Conservation (phyloP, 2,113 vertebrate genomes). For the Steatornis caripensis region DNA sequence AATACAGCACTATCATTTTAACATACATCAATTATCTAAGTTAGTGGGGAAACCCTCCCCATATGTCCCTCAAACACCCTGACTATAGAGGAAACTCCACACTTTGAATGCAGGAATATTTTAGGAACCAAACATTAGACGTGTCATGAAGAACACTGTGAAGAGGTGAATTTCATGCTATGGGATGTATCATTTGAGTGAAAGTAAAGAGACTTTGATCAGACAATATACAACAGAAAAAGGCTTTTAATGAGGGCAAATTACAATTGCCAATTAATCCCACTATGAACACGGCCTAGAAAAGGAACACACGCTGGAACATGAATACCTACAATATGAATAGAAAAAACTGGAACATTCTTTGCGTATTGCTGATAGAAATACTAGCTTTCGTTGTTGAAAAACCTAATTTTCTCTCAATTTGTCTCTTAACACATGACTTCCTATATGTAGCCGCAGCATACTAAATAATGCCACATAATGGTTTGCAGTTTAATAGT, state of each 20-base stretch:
- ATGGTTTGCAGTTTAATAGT: neutral
- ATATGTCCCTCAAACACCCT: neutral
- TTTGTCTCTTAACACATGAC: neutral
- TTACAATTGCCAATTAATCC: neutral
- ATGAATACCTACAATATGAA: neutral
- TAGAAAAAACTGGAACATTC: neutral
- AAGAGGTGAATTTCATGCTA: neutral
- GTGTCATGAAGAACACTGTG: neutral
- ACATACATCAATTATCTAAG: neutral
- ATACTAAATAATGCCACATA: neutral
- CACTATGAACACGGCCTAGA: neutral
- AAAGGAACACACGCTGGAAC: neutral
- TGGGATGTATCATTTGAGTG: neutral
- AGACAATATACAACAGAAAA: neutral
- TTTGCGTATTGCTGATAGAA: neutral
- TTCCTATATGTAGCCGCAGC: neutral
- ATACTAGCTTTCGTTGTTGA: neutral
- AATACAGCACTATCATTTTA: neutral
- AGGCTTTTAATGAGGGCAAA: neutral
- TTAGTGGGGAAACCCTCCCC: neutral
- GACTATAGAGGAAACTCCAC: neutral
- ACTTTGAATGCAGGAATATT: neutral
- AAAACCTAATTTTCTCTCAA: neutral
- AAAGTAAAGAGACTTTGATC: neutral
- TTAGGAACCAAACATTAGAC: neutral